Base-by-base conservation (phyloP, 1,140 invertebrate species). In the Kradibia gibbosae region DNA sequence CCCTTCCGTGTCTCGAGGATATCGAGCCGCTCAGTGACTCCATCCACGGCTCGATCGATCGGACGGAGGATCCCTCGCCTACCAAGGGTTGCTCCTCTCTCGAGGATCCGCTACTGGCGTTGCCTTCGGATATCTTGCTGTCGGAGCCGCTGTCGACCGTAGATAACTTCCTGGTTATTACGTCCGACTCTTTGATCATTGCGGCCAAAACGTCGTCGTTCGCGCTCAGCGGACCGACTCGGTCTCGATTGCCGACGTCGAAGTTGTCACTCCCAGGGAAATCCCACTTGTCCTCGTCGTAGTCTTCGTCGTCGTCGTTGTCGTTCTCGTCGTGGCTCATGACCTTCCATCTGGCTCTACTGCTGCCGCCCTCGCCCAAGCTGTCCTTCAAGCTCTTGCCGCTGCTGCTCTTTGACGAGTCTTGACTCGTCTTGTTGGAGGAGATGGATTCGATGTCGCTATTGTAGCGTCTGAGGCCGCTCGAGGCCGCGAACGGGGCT, bases 11-110 rank as follows among this genome's bases (percentile, higher is more conserved):
- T 0, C n/a, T 11, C 3, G 77, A 55, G 0, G 28, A 36, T 15
- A 80, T 85, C 8, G 85, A 87, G 4, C 83, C 80, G 34, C 65
- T 82, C 15, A 60, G 55, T 5, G 71, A 53, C 1, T 84, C 85
- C 0, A 76, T 72, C 83, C 83, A 86, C 1, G 83, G 31, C 28
- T 83, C 80, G 0, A 84, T 83, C 8, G 84, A 82, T 10, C 82
- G 76, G 4, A 71, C 39, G 0, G 0, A 71, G 34, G 0, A 17
- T 53, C 77, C 82, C 85, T 15, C 81, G 28, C 60, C 48, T 4
- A 53, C 31, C 4, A 65, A 73, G 5, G 25, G 42, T 13, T 65
- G 34, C 0, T 81, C 67, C 3, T 36, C 60, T 42, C 31, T 71
- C 48, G 8, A 73, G 17, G 67, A 22, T 20, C 25, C 34, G 17